Conservation (phyloP, 1,140 invertebrate species). For the Drosophila ananassae region DNA sequence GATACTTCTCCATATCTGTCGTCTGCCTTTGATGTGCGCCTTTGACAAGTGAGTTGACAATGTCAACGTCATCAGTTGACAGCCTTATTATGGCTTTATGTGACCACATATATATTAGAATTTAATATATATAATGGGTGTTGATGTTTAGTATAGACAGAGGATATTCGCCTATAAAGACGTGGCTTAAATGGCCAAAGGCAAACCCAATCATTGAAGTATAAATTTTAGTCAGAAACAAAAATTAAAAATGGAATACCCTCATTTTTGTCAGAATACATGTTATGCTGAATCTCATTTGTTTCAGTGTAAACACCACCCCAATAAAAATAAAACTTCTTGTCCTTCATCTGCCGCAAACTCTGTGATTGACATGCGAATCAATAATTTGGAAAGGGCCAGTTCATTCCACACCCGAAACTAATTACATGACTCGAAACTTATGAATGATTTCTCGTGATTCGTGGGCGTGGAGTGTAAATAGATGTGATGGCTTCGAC, state of each 20-base stretch:
- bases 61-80: constrained; percentile 83
- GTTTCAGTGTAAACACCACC: constrained; percentile 1
- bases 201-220: background rate
- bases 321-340: background rate
- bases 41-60: constrained; percentile 84
- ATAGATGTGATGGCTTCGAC: constrained; percentile 1
- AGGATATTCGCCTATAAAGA: constrained; percentile 26
- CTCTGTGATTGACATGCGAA: constrained; percentile 50
- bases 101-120: constrained; percentile 9
- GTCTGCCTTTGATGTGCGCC: constrained; percentile 81
- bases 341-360: constrained; percentile 23
- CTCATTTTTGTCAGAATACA: background rate
- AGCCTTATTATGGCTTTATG: constrained; percentile 81
- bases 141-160: background rate
- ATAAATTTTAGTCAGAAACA: background rate
- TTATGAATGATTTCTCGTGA: constrained; percentile 39
- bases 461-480: background rate
- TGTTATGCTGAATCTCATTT: no score
- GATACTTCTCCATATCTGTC: constrained; percentile 74
- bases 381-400: constrained; percentile 61
- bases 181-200: constrained; percentile 19
- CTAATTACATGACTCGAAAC: constrained; percentile 62
- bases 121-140: constrained; percentile 12
- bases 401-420: constrained; percentile 32
- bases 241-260: background rate